Conservation (phyloP, 1,140 invertebrate genomes). For the Leucophenga varia region DNA sequence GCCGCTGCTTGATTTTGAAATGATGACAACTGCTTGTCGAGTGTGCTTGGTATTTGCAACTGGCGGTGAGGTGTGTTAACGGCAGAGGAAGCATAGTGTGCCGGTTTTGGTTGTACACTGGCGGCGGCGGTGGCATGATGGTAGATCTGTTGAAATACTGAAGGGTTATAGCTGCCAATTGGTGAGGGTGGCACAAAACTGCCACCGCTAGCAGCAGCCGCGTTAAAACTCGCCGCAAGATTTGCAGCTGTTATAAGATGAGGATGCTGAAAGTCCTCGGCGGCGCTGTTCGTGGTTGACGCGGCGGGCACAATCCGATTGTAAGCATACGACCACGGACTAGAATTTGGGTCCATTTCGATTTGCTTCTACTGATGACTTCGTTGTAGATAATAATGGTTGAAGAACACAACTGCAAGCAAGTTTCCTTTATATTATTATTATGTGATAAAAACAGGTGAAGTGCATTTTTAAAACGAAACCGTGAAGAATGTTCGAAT, state of each 20-base stretch:
- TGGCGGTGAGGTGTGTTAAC: conserved; percentile 50
- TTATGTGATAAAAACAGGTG: not conserved
- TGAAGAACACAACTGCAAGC: conserved; percentile 15
- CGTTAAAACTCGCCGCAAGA: conserved; percentile 47
- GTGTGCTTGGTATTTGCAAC: conserved; percentile 43
- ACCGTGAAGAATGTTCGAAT: conserved; percentile 20
- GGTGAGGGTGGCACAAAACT: conserved; percentile 52
- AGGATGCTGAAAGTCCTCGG: conserved; percentile 51
- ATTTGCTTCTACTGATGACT: conserved; percentile 21
- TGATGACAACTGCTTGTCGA: conserved; percentile 48
- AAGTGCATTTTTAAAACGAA: conserved; percentile 2
- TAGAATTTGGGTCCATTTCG: conserved; percentile 50
- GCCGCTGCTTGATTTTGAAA: conserved; percentile 53
- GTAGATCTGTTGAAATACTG: conserved; percentile 55
- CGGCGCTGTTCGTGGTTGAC: conserved; percentile 37
- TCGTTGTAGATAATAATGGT: no score
- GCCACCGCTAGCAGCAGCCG: conserved; percentile 46
- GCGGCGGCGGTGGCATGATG: conserved; percentile 49
- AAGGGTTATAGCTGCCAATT: conserved; percentile 49
- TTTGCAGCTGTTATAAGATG: conserved; percentile 46
- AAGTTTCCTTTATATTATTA: not conserved
- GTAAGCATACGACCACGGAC: conserved; percentile 53
- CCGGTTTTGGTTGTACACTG: conserved; percentile 50
- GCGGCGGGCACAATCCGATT: conserved; percentile 51
- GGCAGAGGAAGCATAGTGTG: conserved; percentile 48